These are phyloP conservation scores for Luperina testacea DNA, from an alignment of 2,888 invertebrate genomes.

Conservation along the genomic window DNA sequence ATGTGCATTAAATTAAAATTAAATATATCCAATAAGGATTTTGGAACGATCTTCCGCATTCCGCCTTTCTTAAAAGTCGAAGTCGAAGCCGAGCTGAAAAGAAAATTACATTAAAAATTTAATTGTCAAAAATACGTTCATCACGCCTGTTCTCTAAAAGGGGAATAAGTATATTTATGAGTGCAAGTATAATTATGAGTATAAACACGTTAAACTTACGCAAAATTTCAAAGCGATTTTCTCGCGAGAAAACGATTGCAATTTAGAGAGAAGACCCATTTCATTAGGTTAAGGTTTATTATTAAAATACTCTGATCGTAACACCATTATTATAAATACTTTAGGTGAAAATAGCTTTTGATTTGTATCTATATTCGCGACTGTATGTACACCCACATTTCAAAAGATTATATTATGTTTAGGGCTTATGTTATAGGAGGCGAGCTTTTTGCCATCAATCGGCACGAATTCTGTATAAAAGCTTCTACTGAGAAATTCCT, in stretches of 20 bases:
- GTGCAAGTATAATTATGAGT: not conserved
- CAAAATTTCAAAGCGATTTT: not conserved
- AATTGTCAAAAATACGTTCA: not conserved
- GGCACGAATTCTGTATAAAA: not conserved
- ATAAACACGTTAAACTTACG: not conserved
- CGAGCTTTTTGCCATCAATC: not conserved
- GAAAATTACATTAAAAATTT: slow-evolving; percentile 8
- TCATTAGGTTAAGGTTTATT: not conserved
- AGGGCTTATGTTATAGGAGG: not conserved
- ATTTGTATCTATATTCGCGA: not conserved
- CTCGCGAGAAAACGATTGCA: not conserved
- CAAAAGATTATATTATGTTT: not conserved
- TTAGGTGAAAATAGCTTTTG: not conserved
- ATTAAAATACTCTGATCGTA: not conserved
- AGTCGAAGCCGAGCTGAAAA: slow-evolving; percentile 59
- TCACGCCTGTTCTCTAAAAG: not conserved
- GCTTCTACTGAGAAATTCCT: not conserved
- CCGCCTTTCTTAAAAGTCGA: slow-evolving; percentile 45
- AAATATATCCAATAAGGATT: slow-evolving; percentile 6
- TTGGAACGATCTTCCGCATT: not conserved
- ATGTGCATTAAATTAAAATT: slow-evolving; percentile 11
- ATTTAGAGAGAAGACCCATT: not conserved
- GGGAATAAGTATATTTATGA: not conserved
- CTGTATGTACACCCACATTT: not conserved
- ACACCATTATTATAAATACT: not conserved